phyloP scores from a whole-genome alignment of 2,113 vertebrate species.

The Trochalopteron elliotii region DNA sequence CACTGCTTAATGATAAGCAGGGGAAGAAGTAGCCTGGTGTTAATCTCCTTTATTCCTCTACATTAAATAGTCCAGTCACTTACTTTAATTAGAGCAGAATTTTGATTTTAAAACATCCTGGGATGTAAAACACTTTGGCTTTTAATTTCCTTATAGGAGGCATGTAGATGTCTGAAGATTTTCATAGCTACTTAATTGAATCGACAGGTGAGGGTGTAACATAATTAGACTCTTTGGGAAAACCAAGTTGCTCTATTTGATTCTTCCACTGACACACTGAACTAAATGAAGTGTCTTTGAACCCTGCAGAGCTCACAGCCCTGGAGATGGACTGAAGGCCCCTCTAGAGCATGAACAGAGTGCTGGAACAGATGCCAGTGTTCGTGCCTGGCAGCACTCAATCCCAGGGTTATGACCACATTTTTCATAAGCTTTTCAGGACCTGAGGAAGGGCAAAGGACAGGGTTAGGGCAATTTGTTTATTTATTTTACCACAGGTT shows the following conservation, averaged over 20 bases:
- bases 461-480: neutral
- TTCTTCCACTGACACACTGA: neutral
- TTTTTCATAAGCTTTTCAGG: fast-evolving
- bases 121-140: neutral
- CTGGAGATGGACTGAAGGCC: neutral
- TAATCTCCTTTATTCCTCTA: neutral
- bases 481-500: neutral
- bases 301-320: neutral
- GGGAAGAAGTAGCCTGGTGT: neutral
- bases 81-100: neutral
- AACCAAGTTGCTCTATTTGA: neutral
- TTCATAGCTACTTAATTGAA: neutral
- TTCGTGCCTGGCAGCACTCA: neutral
- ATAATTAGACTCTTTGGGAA: neutral
- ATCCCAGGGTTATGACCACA: neutral
- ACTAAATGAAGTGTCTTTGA: neutral
- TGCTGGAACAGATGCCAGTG: neutral
- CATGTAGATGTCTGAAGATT: neutral
- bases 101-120: neutral
- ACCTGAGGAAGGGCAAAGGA: neutral
- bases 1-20: neutral
- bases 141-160: neutral
- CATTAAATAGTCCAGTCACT: neutral
- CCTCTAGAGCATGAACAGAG: neutral
- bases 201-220: neutral